Evolutionary conservation across 2,113 vertebrate species (phyloP).

Genomic region (Pao palembangensis): DNA sequence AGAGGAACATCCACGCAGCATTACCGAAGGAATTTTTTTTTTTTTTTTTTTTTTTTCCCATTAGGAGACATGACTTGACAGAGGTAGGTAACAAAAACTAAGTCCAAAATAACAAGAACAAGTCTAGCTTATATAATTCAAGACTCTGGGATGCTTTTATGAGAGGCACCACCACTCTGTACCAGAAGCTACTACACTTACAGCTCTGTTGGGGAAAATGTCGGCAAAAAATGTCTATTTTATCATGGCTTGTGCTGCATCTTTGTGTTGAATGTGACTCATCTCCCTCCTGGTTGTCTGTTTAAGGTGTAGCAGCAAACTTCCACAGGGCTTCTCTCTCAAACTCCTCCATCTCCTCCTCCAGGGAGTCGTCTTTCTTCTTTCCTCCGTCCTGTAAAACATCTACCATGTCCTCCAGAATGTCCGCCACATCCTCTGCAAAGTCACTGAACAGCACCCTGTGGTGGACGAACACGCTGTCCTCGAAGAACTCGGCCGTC

Average conservation of each 20-base stretch:
- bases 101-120: conserved; percentile 53
- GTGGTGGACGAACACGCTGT: conserved; percentile 80
- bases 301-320: conserved; percentile 60
- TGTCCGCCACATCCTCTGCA: conserved; percentile 71
- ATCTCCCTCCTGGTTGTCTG: not conserved
- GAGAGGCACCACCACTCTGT: conserved; percentile 47
- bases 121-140: conserved; percentile 59
- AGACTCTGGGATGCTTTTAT: conserved; percentile 54
- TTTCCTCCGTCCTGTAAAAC: conserved; percentile 71
- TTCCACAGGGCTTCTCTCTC: conserved; percentile 80
- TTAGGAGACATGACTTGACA: conserved; percentile 46
- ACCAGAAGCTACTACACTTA: conserved; percentile 56
- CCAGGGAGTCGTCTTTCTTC: conserved; percentile 59
- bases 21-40: conserved; percentile 28
- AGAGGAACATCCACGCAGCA: conserved; percentile 42
- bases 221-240: conserved; percentile 38
- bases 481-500: conserved; percentile 72
- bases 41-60: not conserved
- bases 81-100: conserved; percentile 65
- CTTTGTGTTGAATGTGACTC: conserved; percentile 19
- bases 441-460: conserved; percentile 82
- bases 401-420: conserved; percentile 86
- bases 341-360: conserved; percentile 85
- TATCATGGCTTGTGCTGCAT: conserved; percentile 40
- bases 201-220: conserved; percentile 41